Conservation (phyloP, 1,140 invertebrate species). For the Andricus grossulariae region DNA sequence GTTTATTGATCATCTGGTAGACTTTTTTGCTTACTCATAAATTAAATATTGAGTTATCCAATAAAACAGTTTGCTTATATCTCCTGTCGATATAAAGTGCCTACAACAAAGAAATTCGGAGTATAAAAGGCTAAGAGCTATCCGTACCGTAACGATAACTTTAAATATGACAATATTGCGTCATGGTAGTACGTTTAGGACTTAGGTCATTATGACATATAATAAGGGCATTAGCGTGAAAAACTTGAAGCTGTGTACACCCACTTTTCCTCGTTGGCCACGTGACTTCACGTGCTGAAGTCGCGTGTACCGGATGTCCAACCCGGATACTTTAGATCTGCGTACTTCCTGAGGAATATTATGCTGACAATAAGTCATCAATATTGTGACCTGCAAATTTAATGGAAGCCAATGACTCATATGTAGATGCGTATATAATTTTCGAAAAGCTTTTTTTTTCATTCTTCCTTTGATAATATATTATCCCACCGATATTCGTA, state of each 20-base stretch:
- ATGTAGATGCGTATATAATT: not conserved
- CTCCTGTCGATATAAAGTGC: constrained; percentile 19
- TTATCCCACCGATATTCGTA: not conserved
- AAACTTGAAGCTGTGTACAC: constrained; percentile 49
- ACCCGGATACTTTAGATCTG: constrained; percentile 61
- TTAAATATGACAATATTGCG: constrained; percentile 23
- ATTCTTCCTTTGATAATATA: not conserved
- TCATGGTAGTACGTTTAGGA: constrained; percentile 30
- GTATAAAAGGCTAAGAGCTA: not conserved
- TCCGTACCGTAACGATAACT: not conserved
- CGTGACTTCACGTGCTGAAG: constrained; percentile 68
- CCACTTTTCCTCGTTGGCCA: constrained; percentile 57
- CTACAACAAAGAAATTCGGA: not conserved
- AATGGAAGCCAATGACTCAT: constrained; percentile 45
- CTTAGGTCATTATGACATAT: constrained; percentile 32
- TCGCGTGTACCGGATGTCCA: constrained; percentile 64
- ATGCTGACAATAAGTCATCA: constrained; percentile 51
- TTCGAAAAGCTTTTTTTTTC: not conserved
- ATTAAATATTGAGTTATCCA: no score
- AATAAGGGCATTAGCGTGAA: constrained; percentile 43
- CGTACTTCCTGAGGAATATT: constrained; percentile 43
- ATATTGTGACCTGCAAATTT: constrained; percentile 52
- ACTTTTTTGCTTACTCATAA: no score
- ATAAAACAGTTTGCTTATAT: no score
- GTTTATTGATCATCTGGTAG: no score